Conservation (phyloP, 2,888 invertebrate species). For the Xanthorhoe spadicearia region DNA sequence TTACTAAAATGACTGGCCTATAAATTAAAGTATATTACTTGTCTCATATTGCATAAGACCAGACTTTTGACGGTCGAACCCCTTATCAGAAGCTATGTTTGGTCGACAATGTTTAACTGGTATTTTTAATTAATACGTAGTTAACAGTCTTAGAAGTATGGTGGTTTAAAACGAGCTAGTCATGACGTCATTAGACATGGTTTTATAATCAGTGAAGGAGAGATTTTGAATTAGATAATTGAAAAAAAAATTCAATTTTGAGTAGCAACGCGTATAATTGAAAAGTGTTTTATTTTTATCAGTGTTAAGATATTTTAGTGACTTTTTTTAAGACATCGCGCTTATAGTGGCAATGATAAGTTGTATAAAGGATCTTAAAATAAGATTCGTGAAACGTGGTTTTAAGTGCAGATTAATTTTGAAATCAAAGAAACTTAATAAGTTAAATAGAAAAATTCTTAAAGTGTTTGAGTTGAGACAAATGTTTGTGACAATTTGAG, state of each 20-base stretch:
- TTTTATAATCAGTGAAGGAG: no score
- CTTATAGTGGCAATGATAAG: background rate
- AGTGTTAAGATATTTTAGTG: background rate
- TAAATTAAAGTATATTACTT: slow-evolving; percentile 10
- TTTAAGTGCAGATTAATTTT: background rate
- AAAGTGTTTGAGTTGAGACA: background rate
- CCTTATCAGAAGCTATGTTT: slow-evolving; percentile 53
- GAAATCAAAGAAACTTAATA: background rate
- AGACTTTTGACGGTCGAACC: slow-evolving; percentile 43
- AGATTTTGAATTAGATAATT: no score
- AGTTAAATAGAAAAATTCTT: background rate
- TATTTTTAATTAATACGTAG: slow-evolving; percentile 2
- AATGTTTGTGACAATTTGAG: slow-evolving; percentile 17
- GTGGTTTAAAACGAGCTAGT: background rate
- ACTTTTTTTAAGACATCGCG: background rate
- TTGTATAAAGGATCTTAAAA: no score
- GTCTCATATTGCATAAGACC: slow-evolving; percentile 47
- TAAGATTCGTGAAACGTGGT: background rate
- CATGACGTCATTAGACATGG: no score
- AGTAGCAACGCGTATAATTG: no score
- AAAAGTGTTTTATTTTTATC: no score
- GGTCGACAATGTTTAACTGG: slow-evolving; percentile 18
- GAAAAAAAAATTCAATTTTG: no score
- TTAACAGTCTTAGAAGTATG: background rate
- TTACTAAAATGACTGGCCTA: no score